Conservation (phyloP, 2,113 vertebrate genomes). For the Elaphurus davidianus region DNA sequence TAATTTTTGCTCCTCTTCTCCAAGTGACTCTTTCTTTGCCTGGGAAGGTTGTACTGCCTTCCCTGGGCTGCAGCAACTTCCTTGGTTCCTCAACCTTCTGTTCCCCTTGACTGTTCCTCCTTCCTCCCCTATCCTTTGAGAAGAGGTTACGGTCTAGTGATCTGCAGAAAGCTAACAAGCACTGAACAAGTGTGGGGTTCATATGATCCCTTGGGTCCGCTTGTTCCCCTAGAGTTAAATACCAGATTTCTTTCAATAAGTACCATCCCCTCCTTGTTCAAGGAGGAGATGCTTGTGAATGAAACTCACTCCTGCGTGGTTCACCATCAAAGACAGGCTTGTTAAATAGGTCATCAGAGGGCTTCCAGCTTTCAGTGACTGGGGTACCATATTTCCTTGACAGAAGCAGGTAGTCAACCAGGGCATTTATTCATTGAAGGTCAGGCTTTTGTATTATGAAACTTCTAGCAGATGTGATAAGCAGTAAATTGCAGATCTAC, state of each 20-base stretch:
- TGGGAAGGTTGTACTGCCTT: neutral
- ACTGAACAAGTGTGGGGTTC: slow-evolving; percentile 50
- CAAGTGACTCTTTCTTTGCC: neutral
- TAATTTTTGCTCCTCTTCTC: neutral
- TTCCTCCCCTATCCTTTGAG: neutral
- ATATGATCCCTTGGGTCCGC: slow-evolving; percentile 63
- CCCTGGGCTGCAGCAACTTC: neutral
- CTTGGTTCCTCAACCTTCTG: neutral
- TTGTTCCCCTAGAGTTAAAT: slow-evolving; percentile 68
- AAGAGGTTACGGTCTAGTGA: neutral
- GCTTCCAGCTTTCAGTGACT: slow-evolving; percentile 51
- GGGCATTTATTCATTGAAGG: slow-evolving; percentile 89
- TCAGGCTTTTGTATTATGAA: slow-evolving; percentile 91
- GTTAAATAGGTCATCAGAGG: slow-evolving; percentile 62
- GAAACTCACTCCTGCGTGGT: slow-evolving; percentile 60
- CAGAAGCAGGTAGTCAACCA: slow-evolving; percentile 79
- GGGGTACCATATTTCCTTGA: slow-evolving; percentile 71
- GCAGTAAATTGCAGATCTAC: slow-evolving; percentile 92
- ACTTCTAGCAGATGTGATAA: slow-evolving; percentile 93
- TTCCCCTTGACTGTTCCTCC: neutral
- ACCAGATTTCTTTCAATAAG: slow-evolving; percentile 75
- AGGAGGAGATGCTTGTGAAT: slow-evolving; percentile 58
- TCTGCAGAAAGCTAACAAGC: slow-evolving; percentile 46
- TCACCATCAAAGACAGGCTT: slow-evolving; percentile 55
- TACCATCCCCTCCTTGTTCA: slow-evolving; percentile 47